Base-by-base conservation (phyloP, 2,113 vertebrate species). In the Chaetodon trifascialis region DNA sequence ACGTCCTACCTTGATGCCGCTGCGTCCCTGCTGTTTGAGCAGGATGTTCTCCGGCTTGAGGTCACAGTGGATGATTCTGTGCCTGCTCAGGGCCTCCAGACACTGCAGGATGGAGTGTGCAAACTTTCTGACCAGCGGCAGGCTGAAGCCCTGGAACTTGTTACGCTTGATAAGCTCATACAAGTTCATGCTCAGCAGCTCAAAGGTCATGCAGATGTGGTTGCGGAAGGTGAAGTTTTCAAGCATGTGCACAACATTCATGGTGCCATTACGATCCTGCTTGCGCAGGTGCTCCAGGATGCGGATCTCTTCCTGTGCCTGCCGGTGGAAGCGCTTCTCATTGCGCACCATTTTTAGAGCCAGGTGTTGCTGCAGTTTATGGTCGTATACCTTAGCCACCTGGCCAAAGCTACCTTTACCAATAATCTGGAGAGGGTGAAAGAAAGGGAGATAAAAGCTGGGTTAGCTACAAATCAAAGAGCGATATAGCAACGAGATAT, bases 161-260 rank as follows among this genome's bases (percentile, higher is more conserved):
- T 99, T 99, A 79, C 97, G 96, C 89, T 99, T 99, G 78, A 99
- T 99, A n/a, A 99, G 96, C 91, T 99, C 98, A 0, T 99, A 99
- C 4, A 99, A 92, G 93, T 99, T 99, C 95, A 99, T 98, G 92
- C 97, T 99, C 73, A 99, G 92, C 87, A 99, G 92, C 84, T 99
- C 98, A 63, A 99, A 99, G 25, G 98, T 98, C 97, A 99, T 99
- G 85, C 98, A 99, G 73, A 99, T 99, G 84, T 99, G 98, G 91
- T 97, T 99, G 80, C 98, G 96, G 93, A 99, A 99, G 54, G 98
- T 99, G 94, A 99, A 99, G 91, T 97, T 97, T 14, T 99, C 98
- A 42, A 99, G 95, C 97, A 99, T 99, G 93, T 99, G 98, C 77
- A 99, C 97, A 0, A 97, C 96, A 0, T 99, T 99, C 98, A 99